Evolutionary conservation across 2,113 vertebrate genomes (phyloP), one percentile per base, ranked within the genome.

Genomic region (Pteronura brasiliensis): DNA sequence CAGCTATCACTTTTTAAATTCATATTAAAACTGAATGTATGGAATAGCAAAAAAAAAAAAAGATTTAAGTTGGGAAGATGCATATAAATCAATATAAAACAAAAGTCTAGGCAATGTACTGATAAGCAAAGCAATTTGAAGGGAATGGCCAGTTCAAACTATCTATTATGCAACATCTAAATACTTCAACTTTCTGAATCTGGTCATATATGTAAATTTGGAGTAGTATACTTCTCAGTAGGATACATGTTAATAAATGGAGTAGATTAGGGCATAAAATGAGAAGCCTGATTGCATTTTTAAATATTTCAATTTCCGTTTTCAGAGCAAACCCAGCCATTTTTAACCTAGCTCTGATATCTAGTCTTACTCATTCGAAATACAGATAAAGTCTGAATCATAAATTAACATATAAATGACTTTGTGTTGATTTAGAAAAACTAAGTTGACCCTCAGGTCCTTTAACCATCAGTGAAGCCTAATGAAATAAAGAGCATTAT

Each of bases 371-470:
- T 91, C 49, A 93, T 12, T 97, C n/a, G 87, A 97, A 97, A 87
- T 85, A 79, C 74, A 93, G 88, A 96, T 94, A 86, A 97, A 93
- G 72, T 47, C 52, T 95, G 94, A 95, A 83, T 95, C 98, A 95
- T 98, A 88, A 98, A 92, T 90, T 98, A 97, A 93, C 81, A 97
- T 59, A 95, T 96, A 89, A 76, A 96, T 97, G 15, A 97, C 85
- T 96, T 93, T 82, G 55, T 93, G 59, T 59, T 96, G 95, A 65
- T 69, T 87, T 85, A 96, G 44, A 96, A 96, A 90, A 97, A 90
- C 42, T 97, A 98, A 98, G 82, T 71, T 96, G 93, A 95, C 69
- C 82, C 74, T 92, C 47, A 63, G 65, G 77, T 97, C 86, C 77
- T 95, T 97, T 93, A 85, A 61, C 81, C 72, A 93, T 81, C 85